Evolutionary conservation across 2,888 invertebrate genomes (phyloP), one percentile per base, ranked within the genome.

Genomic region (Aelia acuminata): DNA sequence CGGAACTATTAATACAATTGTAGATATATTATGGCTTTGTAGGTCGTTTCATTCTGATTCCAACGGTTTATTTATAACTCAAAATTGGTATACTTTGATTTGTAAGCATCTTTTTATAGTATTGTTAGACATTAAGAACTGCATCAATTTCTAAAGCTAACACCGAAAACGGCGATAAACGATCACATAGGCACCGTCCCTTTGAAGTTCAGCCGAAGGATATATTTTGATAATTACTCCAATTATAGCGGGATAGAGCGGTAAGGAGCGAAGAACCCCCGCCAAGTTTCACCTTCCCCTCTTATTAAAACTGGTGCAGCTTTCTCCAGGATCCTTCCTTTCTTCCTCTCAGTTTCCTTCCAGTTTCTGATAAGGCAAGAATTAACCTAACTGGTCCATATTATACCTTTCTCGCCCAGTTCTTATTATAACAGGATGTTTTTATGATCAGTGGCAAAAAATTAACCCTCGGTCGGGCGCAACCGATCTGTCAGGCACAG

Each of bases 341-440:
- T 80, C 80, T 80, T n/a, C 80, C 80, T 47, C 80, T 80, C 80
- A 80, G 80, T 80, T 80, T 80, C 80, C 80, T 80, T 80, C 80
- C 80, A 80, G 80, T 80, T 80, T 80, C 80, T 43, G 80, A 80
- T 80, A 80, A 80, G 80, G 80, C 43, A 80, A 43, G 80, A 80
- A 80, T 80, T 80, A 80, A 47, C 43, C 8, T 22, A 80, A 80
- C 80, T 80, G 80, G 80, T 80, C 80, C 43, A 80, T 80, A 80
- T 80, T 80, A 80, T 80, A 43, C 80, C 80, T 80, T 80, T 80
- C 80, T 39, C 4, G 80, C 11, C n/a, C 39, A n/a, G 80, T 47
- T 80, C 80, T 47, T 80, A 47, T 80, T 80, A 80, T 80, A 80
- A 80, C 80, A 80, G 80, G 80, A 80, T 80, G 80, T 43, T 3